Evolutionary conservation across 1,140 invertebrate species (phyloP).

Genomic region (Bombus sibiricus): DNA sequence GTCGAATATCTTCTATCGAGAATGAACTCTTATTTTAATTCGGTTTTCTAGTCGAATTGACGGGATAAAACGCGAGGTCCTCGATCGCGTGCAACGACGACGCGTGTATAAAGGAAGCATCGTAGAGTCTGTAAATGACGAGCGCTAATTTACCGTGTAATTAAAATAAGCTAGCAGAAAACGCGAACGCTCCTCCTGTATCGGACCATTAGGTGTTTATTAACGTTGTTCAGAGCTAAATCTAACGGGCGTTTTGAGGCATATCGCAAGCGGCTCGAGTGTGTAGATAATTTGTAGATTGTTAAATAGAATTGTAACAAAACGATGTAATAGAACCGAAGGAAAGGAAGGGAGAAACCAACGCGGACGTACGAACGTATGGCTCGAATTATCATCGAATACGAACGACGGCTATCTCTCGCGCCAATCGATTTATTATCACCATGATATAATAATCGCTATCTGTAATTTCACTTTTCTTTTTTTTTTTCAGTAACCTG

Average conservation of each 20-base stretch:
- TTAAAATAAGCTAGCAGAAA: slow-evolving; percentile 52
- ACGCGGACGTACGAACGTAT: not conserved
- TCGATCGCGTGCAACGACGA: slow-evolving; percentile 37
- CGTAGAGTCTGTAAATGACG: slow-evolving; percentile 65
- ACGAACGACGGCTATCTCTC: not conserved
- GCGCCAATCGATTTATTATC: not conserved
- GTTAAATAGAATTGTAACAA: slow-evolving; percentile 55
- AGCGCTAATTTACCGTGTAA: slow-evolving; percentile 64
- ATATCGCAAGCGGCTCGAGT: slow-evolving; percentile 57
- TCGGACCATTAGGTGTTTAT: slow-evolving; percentile 73
- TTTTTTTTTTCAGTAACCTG: too few species aligned
- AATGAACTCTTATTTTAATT: not conserved
- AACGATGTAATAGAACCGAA: not conserved
- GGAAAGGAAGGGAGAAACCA: not conserved
- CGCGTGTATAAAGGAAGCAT: slow-evolving; percentile 58
- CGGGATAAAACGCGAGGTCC: not conserved
- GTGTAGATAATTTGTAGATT: slow-evolving; percentile 67
- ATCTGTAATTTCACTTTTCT: not conserved
- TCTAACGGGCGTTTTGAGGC: slow-evolving; percentile 46
- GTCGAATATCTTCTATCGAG: not conserved
- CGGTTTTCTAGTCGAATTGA: too few species aligned
- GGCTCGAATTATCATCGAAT: not conserved
- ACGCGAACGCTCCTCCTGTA: slow-evolving; percentile 63
- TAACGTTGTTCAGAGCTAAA: slow-evolving; percentile 68
- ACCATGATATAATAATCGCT: not conserved